Base-by-base conservation (phyloP, 2,113 vertebrate genomes). In the Caranx ignobilis region DNA sequence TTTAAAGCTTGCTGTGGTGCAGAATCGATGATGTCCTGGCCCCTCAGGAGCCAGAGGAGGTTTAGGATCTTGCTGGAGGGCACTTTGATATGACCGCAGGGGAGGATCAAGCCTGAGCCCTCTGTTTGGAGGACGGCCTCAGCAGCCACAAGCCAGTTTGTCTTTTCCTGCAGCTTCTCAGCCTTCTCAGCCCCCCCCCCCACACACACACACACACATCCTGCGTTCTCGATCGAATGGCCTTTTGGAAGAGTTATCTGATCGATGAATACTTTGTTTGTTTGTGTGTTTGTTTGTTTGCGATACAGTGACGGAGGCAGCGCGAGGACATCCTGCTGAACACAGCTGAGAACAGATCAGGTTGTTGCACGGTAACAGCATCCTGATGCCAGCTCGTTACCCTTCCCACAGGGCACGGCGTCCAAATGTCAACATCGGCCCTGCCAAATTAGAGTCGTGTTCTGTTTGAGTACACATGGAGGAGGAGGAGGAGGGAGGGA, bases 341-440 rank as follows among this genome's bases (percentile, higher is more conserved):
- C 12, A 43, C 57, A 32, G 67, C 26, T 26, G 71, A 72, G 61
- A 85, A 35, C 62, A 84, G 71, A 79, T 81, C 64, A 79, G 90
- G 83, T 84, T 84, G 72, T 56, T 10, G 56, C 11, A 48, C 35
- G 41, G 7, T n/a, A 52, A 73, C 77, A 15, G 79, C 81, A 74
- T 90, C 54, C 32, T 72, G 67, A 85, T 85, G 75, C 15, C 1
- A 71, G 63, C 81, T 76, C 11, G 59, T 69, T 83, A 62, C 68
- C 74, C 75, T 78, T 65, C 87, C 89, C 86, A 45, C 77, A 71
- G 83, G 88, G 59, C 83, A 47, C 2, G 26, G 12, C 62, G 87
- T 85, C 87, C 83, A 90, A 92, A 89, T 83, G 89, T 89, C 87
- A 92, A 81, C 79, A 65, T 69, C 37, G 26, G 21, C 77, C 35